A percentile compares a stretch with the other conserved stretches of the same genome.
phyloP scores from a whole-genome alignment of 2,113 vertebrate species.

The Telmatochromis sp. region DNA sequence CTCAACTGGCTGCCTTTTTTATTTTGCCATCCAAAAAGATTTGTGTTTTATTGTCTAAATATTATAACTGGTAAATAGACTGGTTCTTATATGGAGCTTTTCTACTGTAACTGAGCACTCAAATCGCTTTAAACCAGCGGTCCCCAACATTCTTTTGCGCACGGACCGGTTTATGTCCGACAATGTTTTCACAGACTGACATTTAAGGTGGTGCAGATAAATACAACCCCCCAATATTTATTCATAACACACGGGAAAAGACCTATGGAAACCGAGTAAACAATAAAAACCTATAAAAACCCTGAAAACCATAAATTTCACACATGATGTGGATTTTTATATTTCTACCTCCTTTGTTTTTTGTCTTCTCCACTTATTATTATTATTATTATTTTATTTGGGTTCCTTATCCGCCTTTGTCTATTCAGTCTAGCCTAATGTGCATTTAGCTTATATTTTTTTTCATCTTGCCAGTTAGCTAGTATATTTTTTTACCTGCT shows the following conservation, averaged over 20 bases:
- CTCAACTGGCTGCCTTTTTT: not conserved
- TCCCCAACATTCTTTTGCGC: rapidly evolving
- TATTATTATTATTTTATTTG: no score
- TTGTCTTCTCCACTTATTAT: not conserved
- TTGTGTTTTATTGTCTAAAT: rapidly evolving
- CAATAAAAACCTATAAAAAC: rapidly evolving
- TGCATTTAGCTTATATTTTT: rapidly evolving
- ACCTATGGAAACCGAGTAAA: rapidly evolving
- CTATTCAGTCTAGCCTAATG: not conserved
- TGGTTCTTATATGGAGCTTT: not conserved
- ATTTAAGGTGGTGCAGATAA: rapidly evolving
- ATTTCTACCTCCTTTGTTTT: not conserved
- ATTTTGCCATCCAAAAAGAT: not conserved
- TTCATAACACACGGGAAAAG: not conserved
- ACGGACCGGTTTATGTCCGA: rapidly evolving
- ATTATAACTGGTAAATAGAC: rapidly evolving
- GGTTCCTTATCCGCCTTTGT: rapidly evolving
- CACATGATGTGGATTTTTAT: not conserved
- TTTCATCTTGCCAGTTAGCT: rapidly evolving
- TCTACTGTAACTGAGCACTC: not conserved
- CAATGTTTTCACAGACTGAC: not conserved
- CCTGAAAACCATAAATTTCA: not conserved
- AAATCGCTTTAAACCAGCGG: not conserved
- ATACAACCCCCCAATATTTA: not conserved
- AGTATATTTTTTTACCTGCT: rapidly evolving